Evolutionary conservation across 2,797 vertebrate species (phyloP).

Genomic region (Trachurus trachurus): DNA sequence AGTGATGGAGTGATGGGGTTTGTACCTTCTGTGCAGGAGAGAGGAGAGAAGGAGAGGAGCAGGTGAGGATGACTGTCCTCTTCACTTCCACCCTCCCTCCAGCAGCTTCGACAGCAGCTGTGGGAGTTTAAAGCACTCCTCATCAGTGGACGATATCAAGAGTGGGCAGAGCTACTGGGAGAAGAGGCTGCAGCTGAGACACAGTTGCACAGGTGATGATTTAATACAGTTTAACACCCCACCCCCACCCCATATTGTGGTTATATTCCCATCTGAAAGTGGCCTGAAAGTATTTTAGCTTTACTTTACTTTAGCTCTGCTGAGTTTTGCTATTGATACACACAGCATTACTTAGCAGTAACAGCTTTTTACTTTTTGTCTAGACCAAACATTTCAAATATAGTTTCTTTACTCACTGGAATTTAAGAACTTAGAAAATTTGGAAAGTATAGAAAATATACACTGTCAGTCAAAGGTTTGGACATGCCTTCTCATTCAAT

Average conservation of each 20-base stretch:
- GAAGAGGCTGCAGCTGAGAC: slow-evolving; percentile 82
- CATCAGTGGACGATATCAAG: slow-evolving; percentile 88
- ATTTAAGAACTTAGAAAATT: too few species aligned
- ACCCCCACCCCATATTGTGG: background rate
- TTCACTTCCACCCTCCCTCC: slow-evolving; percentile 83
- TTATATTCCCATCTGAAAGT: background rate
- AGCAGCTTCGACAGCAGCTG: slow-evolving; percentile 86
- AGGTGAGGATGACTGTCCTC: slow-evolving; percentile 66
- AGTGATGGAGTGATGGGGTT: too few species aligned
- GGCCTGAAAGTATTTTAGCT: background rate
- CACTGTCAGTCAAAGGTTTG: too few species aligned
- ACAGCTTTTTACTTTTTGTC: too few species aligned
- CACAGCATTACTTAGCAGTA: too few species aligned
- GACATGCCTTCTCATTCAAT: too few species aligned
- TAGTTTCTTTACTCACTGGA: too few species aligned
- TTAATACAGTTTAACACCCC: background rate
- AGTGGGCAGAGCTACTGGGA: slow-evolving; percentile 79
- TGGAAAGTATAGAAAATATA: too few species aligned
- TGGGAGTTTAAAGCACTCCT: slow-evolving; percentile 86
- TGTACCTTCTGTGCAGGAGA: background rate
- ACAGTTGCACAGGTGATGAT: slow-evolving; percentile 80
- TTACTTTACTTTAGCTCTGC: too few species aligned
- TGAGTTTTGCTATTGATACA: too few species aligned
- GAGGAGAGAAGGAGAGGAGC: slow-evolving; percentile 52
- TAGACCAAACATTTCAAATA: too few species aligned